Base-by-base conservation (phyloP, 1,140 invertebrate genomes). In the Zophobas morio region DNA sequence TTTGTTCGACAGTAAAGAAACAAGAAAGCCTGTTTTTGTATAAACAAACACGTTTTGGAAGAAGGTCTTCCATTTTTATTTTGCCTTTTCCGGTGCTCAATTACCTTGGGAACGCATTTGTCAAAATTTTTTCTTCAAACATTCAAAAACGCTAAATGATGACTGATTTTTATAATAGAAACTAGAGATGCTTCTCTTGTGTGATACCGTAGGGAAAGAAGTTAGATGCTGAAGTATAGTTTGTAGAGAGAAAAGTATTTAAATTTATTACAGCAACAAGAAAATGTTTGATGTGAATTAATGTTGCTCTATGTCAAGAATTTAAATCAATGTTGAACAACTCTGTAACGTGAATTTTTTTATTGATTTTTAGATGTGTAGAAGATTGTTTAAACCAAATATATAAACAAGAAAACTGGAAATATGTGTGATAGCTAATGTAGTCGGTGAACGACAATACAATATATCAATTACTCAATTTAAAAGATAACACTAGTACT, bases 381-480 rank as follows among this genome's bases (percentile, higher is more conserved):
- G 54, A 60, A 60, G 6, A 34, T 73, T 73, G 71, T 73, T 73
- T 47, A 56, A 56, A 40, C 39, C 53, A 42, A 34, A 39, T 20
- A 60, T 60, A 36, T 6, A 72, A 53, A 32, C 47, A 74, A 60
- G 6, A 78, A 66, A 74, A 42, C 32, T 39, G 34, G 33, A 57
- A 33, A 57, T 77, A 57, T 78, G 74, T 78, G 77, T 78, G 77
- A 78, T 78, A 78, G 77, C 51, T 74, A 51, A 71, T 74, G 51
- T 79, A 79, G 78, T 79, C 78, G 78, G 74, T 79, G 78, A 75
- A 76, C 78, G 78, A 79, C 78, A 79, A 79, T 79, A 79, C 66
- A 70, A 74, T 46, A 72, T 53, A 72, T 66, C 60, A 66, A 66
- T 66, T 66, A 66, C 60, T 66, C 60, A 66, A 39, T 20, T 51